Base-by-base conservation (phyloP, 1,140 invertebrate species). In the roundworm (Caenorhabditis elegans) region DNA sequence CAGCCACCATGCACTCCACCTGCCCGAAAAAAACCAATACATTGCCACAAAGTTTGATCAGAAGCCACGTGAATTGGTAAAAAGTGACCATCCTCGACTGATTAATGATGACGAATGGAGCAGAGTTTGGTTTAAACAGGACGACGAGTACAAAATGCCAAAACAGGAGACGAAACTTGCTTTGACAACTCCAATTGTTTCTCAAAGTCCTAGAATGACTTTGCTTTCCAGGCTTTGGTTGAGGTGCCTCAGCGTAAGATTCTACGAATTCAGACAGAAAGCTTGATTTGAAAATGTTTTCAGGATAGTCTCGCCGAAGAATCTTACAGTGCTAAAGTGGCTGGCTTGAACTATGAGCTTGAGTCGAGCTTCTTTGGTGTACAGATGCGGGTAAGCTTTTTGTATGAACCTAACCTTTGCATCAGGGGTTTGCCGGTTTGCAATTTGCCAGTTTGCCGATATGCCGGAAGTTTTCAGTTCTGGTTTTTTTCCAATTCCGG, bases 111-210 rank as follows among this genome's bases (percentile, higher is more conserved):
- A 93, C 6, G 91, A 93, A 0, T 91, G 95, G 51, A 92, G 94
- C 82, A 91, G 95, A 84, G 91, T 96, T 0, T 98, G 96, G 96
- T 96, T 94, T 90, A 96, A 97, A 89, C 95, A 96, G 90, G 96
- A 98, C 91, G 93, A 95, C 86, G 94, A 95, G 90, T 98, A 94
- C 91, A 90, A 93, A 6, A 91, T 98, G 70, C 97, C 97, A 0
- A 98, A 96, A 91, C 93, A 94, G 1, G 93, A 93, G 88, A 91
- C 95, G 82, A 93, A 92, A 53, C 93, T 96, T n/a, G 28, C 34
- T 91, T 26, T 82, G 22, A 46, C 60, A 5, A 49, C 76, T 31
- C 95, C 96, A 0, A 90, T 96, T 55, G 94, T 94, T 1, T 95
- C 95, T 90, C 88, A 94, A 80, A 95, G 97, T 91, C 96, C 97